Evolutionary conservation across 2,797 vertebrate species (phyloP).

Genomic region (Rhynchonycteris naso): DNA sequence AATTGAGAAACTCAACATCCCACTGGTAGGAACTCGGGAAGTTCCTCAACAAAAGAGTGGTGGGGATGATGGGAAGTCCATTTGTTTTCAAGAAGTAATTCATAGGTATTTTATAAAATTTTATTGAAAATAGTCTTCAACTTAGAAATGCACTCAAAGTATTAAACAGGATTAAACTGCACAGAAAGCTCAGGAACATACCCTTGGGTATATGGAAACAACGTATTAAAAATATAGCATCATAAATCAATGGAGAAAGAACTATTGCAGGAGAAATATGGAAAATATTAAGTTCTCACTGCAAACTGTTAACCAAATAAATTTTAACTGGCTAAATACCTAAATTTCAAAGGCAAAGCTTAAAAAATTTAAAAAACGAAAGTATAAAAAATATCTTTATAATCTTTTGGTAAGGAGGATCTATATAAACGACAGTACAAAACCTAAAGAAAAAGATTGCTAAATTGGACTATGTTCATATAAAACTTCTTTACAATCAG

Average conservation of each 20-base stretch:
- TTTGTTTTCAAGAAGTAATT: neutral
- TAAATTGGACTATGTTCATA: neutral
- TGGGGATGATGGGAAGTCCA: no score
- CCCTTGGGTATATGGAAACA: neutral
- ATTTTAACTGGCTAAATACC: neutral
- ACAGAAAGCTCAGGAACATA: neutral
- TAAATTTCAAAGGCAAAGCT: conserved; percentile 20
- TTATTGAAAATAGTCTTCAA: neutral
- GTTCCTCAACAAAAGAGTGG: neutral
- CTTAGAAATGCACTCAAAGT: neutral
- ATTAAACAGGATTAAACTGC: neutral
- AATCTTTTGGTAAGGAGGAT: neutral
- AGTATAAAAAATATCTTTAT: neutral
- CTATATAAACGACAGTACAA: neutral
- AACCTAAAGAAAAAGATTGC: neutral
- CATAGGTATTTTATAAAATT: neutral
- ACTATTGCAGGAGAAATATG: neutral
- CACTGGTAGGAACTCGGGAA: neutral
- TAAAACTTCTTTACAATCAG: neutral
- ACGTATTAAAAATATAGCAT: neutral
- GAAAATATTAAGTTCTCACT: neutral
- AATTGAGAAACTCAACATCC: neutral
- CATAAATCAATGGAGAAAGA: neutral
- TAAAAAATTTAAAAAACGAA: neutral
- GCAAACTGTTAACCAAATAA: neutral